Evolutionary conservation across 1,140 invertebrate species (phyloP).

Genomic region (Helicoverpa zea): DNA sequence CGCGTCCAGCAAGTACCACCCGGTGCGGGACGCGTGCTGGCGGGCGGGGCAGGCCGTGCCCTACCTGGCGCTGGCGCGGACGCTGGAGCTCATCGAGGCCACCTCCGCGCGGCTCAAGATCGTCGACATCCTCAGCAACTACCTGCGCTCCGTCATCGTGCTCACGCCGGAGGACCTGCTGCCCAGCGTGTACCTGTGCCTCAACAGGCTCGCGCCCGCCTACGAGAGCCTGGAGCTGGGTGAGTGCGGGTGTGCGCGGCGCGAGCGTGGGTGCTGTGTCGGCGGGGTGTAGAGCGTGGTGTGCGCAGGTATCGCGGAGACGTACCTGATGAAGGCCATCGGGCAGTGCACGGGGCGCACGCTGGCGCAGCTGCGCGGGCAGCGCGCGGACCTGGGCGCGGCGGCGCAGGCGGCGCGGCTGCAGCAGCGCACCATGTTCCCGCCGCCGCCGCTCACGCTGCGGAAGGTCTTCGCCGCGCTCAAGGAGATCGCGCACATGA

Average conservation of each 20-base stretch:
- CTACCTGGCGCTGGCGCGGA: constrained; percentile 96
- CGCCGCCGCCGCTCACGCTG: constrained; percentile 90
- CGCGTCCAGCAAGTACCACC: constrained; percentile 93
- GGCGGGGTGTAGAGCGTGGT: too few relatives aligned
- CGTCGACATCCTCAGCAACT: constrained; percentile 97
- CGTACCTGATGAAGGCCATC: constrained; percentile 97
- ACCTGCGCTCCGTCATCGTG: constrained; percentile 96
- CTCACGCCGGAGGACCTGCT: constrained; percentile 96
- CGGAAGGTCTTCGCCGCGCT: constrained; percentile 94
- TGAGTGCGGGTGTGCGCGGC: constrained; percentile 53
- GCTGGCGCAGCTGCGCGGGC: constrained; percentile 95
- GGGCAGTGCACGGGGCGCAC: constrained; percentile 96
- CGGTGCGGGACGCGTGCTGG: constrained; percentile 97
- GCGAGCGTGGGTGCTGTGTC: too few relatives aligned
- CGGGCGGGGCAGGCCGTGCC: constrained; percentile 92
- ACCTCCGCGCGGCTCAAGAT: constrained; percentile 97
- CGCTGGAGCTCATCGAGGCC: constrained; percentile 96
- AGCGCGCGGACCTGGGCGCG: constrained; percentile 95
- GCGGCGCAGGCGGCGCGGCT: constrained; percentile 96
- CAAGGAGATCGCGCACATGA: constrained; percentile 96
- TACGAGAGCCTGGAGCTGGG: constrained; percentile 92
- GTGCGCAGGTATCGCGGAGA: constrained; percentile 95
- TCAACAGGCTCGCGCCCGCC: constrained; percentile 98
- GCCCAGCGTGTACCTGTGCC: constrained; percentile 96
- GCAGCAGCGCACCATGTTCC: constrained; percentile 96